These are phyloP conservation scores for Argyra leucocephala DNA, from an alignment of 2,888 invertebrate species.

Conservation along the genomic window DNA sequence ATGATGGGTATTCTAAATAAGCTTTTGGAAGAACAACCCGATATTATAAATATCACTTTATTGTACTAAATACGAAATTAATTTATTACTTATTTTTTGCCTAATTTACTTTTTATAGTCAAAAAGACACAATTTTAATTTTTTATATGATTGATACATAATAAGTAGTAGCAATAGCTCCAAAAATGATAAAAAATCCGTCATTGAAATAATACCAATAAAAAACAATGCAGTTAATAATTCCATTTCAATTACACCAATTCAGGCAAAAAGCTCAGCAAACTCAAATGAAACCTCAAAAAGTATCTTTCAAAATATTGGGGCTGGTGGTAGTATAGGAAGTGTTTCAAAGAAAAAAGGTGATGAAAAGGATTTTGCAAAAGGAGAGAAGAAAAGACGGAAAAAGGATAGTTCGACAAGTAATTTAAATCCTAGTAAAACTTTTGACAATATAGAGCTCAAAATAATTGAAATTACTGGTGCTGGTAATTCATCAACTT, in stretches of 20 bases:
- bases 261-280: conserved; percentile 11
- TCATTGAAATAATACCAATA: conserved; percentile 12
- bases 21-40: no score
- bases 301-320: conserved; percentile 40
- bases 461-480: not conserved
- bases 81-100: no score
- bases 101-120: no score
- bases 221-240: not conserved
- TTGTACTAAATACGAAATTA: no score
- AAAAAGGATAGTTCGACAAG: not conserved
- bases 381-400: not conserved
- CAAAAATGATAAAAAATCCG: conserved; percentile 9
- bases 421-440: not conserved
- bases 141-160: no score
- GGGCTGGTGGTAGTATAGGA: conserved; percentile 24
- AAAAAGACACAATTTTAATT: no score
- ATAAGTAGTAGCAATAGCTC: conserved; percentile 18
- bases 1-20: no score
- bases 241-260: not conserved
- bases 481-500: not conserved
- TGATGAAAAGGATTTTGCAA: not conserved
- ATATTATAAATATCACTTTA: no score
- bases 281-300: conserved; percentile 47
- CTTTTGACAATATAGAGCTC: not conserved
- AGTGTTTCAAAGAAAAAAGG: conserved; percentile 34